These are phyloP conservation scores for Muntiacus muntjak DNA, from an alignment of 2,113 vertebrate genomes.

Conservation along the genomic window DNA sequence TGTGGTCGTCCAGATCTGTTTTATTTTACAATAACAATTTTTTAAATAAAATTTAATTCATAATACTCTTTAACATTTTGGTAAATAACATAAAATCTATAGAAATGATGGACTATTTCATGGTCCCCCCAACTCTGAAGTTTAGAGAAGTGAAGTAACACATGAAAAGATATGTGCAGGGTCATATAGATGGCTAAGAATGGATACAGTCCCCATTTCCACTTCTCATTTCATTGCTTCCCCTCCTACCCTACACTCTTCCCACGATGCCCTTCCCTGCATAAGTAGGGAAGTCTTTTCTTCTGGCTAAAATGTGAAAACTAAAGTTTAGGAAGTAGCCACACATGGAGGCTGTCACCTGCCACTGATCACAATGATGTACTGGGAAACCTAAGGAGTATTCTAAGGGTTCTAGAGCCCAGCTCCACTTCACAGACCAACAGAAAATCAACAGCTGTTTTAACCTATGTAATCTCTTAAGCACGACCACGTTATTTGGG, in stretches of 20 bases:
- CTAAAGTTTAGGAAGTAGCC: not conserved
- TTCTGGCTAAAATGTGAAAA: not conserved
- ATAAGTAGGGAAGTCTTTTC: not conserved
- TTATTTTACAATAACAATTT: not conserved
- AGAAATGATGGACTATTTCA: not conserved
- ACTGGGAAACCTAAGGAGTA: not conserved
- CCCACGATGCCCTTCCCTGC: not conserved
- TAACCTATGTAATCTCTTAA: slow-evolving; percentile 18
- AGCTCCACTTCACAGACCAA: not conserved
- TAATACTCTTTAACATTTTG: not conserved
- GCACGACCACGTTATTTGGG: not conserved
- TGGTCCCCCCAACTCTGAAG: not conserved
- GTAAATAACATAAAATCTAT: not conserved
- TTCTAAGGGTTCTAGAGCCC: not conserved
- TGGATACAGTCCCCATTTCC: not conserved
- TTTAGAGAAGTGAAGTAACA: not conserved
- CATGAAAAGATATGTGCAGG: not conserved
- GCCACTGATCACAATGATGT: not conserved
- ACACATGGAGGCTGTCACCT: not conserved
- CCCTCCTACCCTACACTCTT: not conserved
- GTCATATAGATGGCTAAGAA: not conserved
- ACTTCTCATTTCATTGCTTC: not conserved
- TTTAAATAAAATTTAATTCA: not conserved
- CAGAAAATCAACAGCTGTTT: not conserved
- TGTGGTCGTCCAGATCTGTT: not conserved